These are phyloP conservation scores for Drosophila burlai DNA, from an alignment of 1,140 invertebrate genomes.

Conservation along the genomic window DNA sequence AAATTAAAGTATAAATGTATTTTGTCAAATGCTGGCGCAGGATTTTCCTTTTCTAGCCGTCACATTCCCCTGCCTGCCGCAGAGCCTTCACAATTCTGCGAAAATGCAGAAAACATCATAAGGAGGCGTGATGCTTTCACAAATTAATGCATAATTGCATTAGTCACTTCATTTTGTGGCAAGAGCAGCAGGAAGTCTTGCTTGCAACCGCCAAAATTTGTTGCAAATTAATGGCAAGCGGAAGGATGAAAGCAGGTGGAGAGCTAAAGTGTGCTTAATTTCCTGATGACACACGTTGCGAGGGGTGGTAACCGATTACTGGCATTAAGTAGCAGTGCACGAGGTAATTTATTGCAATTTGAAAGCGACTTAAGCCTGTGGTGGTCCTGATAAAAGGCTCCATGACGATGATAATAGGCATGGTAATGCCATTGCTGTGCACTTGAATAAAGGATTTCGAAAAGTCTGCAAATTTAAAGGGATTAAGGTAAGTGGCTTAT, in stretches of 20 bases:
- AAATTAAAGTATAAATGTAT: constrained; percentile 78
- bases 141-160: constrained; percentile 82
- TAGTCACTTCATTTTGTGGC: constrained; percentile 70
- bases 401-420: constrained; percentile 5
- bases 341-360: constrained; percentile 52
- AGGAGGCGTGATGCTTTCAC: constrained; percentile 41
- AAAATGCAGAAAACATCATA: constrained; percentile 69
- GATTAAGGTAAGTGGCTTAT: constrained; percentile 19
- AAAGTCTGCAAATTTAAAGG: not conserved
- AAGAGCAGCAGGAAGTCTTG: constrained; percentile 22
- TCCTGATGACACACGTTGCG: constrained; percentile 60
- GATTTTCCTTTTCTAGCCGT: constrained; percentile 48
- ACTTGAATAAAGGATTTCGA: not conserved
- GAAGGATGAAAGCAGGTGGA: constrained; percentile 7
- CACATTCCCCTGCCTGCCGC: not conserved
- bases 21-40: constrained; percentile 63
- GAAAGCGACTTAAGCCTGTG: constrained; percentile 23
- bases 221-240: constrained; percentile 68
- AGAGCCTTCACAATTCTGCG: constrained; percentile 20
- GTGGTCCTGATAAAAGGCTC: constrained; percentile 6
- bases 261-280: constrained; percentile 41
- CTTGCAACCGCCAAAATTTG: constrained; percentile 62
- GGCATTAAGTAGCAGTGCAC: constrained; percentile 55
- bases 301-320: constrained; percentile 47
- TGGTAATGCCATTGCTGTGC: constrained; percentile 1